phyloP scores from a whole-genome alignment of 2,113 vertebrate species.

The Gymnogyps californianus region DNA sequence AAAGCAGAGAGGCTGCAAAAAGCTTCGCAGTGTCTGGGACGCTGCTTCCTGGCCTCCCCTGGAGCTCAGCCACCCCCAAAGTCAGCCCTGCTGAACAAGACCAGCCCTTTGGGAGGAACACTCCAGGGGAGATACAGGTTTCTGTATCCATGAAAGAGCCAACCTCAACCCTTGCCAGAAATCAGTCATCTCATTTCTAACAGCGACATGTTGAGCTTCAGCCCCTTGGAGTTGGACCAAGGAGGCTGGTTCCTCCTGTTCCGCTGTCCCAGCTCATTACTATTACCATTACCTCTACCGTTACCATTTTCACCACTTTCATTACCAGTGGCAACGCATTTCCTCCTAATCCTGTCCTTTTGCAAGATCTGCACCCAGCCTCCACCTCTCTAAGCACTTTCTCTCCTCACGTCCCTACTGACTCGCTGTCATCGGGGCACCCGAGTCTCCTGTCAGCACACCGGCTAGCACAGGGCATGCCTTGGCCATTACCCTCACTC shows the following conservation, averaged over 20 bases:
- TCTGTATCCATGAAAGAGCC: not conserved
- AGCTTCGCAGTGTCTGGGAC: not conserved
- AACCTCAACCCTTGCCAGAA: not conserved
- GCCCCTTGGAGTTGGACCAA: not conserved
- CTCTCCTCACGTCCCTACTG: not conserved
- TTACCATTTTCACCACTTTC: not conserved
- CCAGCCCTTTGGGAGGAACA: not conserved
- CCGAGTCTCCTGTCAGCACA: not conserved
- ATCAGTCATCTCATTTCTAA: not conserved
- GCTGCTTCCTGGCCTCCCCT: not conserved
- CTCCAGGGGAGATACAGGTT: not conserved
- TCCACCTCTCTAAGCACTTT: not conserved
- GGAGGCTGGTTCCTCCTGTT: not conserved
- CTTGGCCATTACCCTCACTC: not conserved
- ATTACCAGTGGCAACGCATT: not conserved
- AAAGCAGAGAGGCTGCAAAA: not conserved
- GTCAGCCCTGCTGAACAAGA: not conserved
- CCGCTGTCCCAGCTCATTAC: not conserved
- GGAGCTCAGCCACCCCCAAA: too few species aligned
- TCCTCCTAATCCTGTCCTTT: not conserved
- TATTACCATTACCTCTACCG: not conserved
- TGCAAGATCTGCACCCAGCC: too few species aligned
- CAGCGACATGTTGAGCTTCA: not conserved
- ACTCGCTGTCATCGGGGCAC: rapidly evolving
- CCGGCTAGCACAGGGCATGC: too few species aligned